Evolutionary conservation across 35 echinoderm and acorn worm genomes (phyloP).

Genomic region (Anneissia japonica): DNA sequence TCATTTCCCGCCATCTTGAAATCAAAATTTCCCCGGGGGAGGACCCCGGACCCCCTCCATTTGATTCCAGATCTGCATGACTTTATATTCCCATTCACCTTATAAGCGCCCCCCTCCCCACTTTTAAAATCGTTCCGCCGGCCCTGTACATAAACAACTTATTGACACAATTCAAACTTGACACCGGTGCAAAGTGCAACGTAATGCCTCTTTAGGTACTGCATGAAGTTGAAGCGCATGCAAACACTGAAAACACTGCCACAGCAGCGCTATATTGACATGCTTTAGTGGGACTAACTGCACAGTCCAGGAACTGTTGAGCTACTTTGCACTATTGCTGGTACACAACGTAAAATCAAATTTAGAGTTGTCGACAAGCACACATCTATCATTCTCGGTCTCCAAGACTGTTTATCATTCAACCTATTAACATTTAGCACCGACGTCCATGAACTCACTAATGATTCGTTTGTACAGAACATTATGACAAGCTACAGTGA

Average conservation of each 20-base stretch:
- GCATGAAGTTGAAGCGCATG: background rate
- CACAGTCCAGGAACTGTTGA: background rate
- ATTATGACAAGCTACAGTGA: background rate
- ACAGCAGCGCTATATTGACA: background rate
- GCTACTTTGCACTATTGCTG: background rate
- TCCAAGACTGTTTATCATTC: constrained; percentile 5
- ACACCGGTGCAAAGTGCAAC: constrained; percentile 33
- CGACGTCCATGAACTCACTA: background rate
- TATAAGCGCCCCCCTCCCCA: too few species aligned
- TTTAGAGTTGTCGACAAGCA: constrained; percentile 13
- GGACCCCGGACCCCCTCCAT: too few species aligned
- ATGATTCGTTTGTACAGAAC: background rate
- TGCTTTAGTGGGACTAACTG: constrained; percentile 7
- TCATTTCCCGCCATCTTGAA: too few species aligned
- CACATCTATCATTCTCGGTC: constrained; percentile 1
- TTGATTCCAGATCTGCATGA: too few species aligned
- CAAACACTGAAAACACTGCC: background rate
- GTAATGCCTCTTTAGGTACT: background rate
- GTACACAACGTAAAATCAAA: background rate
- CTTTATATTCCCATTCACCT: too few species aligned
- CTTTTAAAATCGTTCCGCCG: too few species aligned
- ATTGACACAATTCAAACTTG: constrained; percentile 13
- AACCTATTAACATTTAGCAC: constrained; percentile 3
- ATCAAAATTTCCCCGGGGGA: too few species aligned
- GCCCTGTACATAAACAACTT: background rate